These are phyloP conservation scores for Protodeltote pygarga DNA, from an alignment of 2,888 invertebrate species.

Conservation along the genomic window DNA sequence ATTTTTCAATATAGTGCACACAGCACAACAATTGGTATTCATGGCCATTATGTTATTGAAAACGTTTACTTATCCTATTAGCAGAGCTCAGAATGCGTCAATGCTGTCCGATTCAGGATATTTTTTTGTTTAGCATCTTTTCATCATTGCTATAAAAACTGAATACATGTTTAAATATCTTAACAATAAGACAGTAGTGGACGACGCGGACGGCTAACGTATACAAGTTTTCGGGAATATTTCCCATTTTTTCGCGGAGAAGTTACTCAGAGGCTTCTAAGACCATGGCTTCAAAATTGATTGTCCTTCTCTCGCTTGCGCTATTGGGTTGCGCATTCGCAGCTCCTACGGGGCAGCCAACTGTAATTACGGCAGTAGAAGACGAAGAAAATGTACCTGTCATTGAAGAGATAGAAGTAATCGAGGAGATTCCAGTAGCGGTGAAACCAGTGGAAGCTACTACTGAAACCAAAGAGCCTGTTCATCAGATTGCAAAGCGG, in stretches of 20 bases:
- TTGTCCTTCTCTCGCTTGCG: constrained; percentile 68
- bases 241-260: constrained; percentile 61
- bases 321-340: constrained; percentile 58
- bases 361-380: constrained; percentile 55
- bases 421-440: constrained; percentile 67
- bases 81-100: constrained; percentile 71
- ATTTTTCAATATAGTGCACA: constrained; percentile 63
- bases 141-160: constrained; percentile 71
- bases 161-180: constrained; percentile 42
- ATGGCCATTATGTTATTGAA: constrained; percentile 82
- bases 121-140: constrained; percentile 73
- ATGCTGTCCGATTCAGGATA: constrained; percentile 73
- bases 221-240: constrained; percentile 55
- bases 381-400: constrained; percentile 53
- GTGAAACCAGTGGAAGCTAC: constrained; percentile 54
- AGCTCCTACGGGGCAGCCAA: constrained; percentile 58
- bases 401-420: constrained; percentile 64
- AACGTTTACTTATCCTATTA: constrained; percentile 72
- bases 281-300: constrained; percentile 69
- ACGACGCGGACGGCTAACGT: constrained; percentile 50
- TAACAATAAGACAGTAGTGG: constrained; percentile 34
- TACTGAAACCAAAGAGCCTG: constrained; percentile 50
- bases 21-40: constrained; percentile 74
- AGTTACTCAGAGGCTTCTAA: constrained; percentile 64
- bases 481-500: constrained; percentile 71